Evolutionary conservation across 2,888 invertebrate species (phyloP), one percentile per base, ranked within the genome.

Genomic region (Lycophotia porphyrea): DNA sequence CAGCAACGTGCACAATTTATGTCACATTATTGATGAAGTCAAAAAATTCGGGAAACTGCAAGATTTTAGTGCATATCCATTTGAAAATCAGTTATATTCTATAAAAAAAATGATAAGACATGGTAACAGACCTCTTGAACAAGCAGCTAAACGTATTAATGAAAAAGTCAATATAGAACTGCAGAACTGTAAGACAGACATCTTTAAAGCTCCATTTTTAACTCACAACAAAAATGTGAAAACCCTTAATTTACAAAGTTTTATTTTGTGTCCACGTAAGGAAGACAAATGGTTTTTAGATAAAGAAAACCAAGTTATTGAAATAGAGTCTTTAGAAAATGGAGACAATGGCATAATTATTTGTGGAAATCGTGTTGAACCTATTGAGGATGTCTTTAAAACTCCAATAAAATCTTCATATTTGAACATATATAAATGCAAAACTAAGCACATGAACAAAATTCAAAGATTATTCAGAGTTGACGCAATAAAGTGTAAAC

Each of bases 351-450:
- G 36, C n/a, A 36, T 63, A 63, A 63, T 55, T 27, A 39, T 47
- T 5, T 7, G n/a, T 36, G 63, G 63, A 36, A 39, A 63, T n/a
- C 15, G 63, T 63, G n/a, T 63, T n/a, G 39, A 63, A 63, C 36
- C 36, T 63, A 15, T 63, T n/a, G n/a, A 13, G 13, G 63, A 63
- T n/a, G 63, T 63, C 36, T 63, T 63, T 63, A n/a, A 63, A 36
- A 63, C 36, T 36, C 61, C 61, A 61, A 61, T 63, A 11, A 63
- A 63, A 63, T 63, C 63, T 36, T 63, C 63, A 15, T 63, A 39
- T n/a, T n/a, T 63, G n/a, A 39, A 39, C n/a, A 63, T 63, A 63
- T 63, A 39, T n/a, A 63, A 63, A 63, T 39, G 39, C 39, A n/a
- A 15, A 8, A 24, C 8, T 63, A n/a, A 63, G 4, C 3, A n/a